Conservation (phyloP, 2,113 vertebrate species). For the Recurvirostra avosetta region DNA sequence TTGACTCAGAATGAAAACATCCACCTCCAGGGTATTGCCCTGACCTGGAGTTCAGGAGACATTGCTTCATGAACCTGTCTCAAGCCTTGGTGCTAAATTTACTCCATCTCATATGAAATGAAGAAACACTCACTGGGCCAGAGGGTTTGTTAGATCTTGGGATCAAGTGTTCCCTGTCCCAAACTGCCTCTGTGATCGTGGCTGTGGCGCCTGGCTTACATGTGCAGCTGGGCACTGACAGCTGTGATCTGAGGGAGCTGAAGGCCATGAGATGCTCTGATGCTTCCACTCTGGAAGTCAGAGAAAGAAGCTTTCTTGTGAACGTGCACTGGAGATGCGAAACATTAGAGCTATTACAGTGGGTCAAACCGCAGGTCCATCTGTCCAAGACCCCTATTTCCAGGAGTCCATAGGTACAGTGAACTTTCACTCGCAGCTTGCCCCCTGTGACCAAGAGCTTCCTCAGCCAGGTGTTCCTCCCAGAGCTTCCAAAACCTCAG, state of each 20-base stretch:
- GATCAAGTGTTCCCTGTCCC: neutral
- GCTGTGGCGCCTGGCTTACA: neutral
- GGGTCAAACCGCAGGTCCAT: neutral
- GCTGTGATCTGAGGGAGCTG: neutral
- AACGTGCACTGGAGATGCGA: neutral
- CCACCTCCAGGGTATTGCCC: neutral
- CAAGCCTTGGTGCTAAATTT: neutral
- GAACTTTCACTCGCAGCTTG: neutral
- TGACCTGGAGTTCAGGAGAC: neutral
- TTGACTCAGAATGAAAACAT: neutral
- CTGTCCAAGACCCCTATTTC: neutral
- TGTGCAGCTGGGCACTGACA: neutral
- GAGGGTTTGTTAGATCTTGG: neutral
- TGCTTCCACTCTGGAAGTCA: neutral
- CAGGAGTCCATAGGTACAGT: neutral
- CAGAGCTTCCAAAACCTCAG: too few species aligned
- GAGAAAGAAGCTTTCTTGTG: neutral
- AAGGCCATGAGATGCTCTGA: neutral
- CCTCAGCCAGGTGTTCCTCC: neutral
- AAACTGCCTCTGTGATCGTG: rapidly evolving
- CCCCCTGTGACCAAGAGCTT: neutral
- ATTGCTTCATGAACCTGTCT: neutral
- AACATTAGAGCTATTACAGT: neutral
- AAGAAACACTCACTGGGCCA: neutral
- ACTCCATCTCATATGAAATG: neutral